phyloP scores from a whole-genome alignment of 1,140 invertebrate species.

The Patella vulgata region DNA sequence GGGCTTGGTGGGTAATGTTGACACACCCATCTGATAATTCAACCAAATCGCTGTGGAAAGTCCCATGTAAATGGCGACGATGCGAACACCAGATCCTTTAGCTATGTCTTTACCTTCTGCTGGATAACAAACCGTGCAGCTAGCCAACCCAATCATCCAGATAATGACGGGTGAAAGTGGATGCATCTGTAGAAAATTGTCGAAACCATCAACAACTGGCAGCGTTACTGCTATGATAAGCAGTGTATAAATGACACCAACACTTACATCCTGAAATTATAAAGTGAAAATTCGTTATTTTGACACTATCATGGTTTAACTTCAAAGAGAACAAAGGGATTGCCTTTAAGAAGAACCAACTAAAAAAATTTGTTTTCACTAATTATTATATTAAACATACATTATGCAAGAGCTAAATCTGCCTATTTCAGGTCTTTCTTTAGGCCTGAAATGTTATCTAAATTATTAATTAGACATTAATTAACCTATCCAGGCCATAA shows the following conservation, averaged over 20 bases:
- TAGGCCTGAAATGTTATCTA: too few relatives aligned
- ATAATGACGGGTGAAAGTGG: slow-evolving; percentile 76
- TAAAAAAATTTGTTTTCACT: too few relatives aligned
- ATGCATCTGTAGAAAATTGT: slow-evolving; percentile 78
- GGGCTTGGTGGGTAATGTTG: slow-evolving; percentile 67
- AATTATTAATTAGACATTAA: too few relatives aligned
- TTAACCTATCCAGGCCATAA: too few relatives aligned
- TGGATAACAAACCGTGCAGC: slow-evolving; percentile 76
- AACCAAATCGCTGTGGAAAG: slow-evolving; percentile 84
- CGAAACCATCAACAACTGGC: slow-evolving; percentile 78
- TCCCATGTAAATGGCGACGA: slow-evolving; percentile 79
- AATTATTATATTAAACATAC: too few relatives aligned
- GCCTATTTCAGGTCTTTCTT: too few relatives aligned
- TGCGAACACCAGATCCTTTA: slow-evolving; percentile 87
- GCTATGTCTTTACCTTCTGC: slow-evolving; percentile 62
- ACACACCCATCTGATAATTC: slow-evolving; percentile 80
- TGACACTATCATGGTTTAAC: too few relatives aligned
- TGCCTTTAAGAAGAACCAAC: too few relatives aligned
- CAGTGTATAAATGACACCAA: slow-evolving; percentile 73
- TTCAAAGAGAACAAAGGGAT: too few relatives aligned
- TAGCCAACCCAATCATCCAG: slow-evolving; percentile 75
- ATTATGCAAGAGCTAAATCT: too few relatives aligned
- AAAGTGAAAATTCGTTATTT: slow-evolving; percentile 1
- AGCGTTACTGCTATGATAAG: slow-evolving; percentile 77
- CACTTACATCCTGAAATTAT: slow-evolving; percentile 66